Percentiles rank a stretch among this genome's conserved stretches.
phyloP scores from a whole-genome alignment of 1,140 invertebrate genomes.

The Trichogramma pretiosum region DNA sequence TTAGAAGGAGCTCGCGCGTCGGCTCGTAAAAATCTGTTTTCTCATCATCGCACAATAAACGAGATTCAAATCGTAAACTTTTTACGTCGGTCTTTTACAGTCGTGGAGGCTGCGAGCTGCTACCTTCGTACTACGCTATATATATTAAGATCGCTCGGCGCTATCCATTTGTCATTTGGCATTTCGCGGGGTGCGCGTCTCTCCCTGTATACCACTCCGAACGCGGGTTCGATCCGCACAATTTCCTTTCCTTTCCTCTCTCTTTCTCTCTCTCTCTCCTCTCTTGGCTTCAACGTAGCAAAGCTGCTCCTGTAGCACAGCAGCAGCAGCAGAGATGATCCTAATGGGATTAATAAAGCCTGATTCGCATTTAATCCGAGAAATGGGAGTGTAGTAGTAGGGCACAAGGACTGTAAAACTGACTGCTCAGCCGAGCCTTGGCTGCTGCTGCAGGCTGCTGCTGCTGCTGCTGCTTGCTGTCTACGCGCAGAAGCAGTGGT shows the following conservation, averaged over 20 bases:
- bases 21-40: no score
- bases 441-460: no score
- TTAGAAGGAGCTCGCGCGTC: no score
- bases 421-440: no score
- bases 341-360: conserved; percentile 36
- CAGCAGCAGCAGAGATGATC: conserved; percentile 7
- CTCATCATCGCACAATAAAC: background rate
- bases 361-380: conserved; percentile 25
- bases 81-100: background rate
- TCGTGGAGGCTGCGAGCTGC: no score
- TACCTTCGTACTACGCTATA: no score
- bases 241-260: no score
- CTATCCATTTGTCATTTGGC: no score
- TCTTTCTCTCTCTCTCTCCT: background rate
- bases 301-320: background rate
- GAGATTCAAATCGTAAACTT: background rate
- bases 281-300: background rate
- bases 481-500: background rate
- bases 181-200: no score
- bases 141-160: no score
- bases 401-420: background rate
- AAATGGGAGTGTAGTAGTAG: conserved; percentile 7
- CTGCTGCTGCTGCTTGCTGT: conserved; percentile 8
- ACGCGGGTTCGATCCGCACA: no score
- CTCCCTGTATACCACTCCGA: no score